Evolutionary conservation across 1,140 invertebrate species (phyloP).

Genomic region (Lordiphosa clarofinis): DNA sequence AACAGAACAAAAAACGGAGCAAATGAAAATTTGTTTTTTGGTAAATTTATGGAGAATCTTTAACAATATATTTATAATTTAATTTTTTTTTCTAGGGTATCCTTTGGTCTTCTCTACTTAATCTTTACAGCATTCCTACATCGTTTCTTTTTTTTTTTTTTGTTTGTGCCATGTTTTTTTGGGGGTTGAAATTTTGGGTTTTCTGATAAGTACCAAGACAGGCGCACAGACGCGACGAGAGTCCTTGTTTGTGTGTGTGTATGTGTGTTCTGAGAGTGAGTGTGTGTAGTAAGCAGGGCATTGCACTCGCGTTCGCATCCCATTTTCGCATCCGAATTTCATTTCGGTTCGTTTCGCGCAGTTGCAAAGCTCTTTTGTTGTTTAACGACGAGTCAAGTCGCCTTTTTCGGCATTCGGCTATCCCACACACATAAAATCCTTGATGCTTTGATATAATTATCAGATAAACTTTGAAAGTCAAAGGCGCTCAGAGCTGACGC

Average conservation of each 20-base stretch:
- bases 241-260: constrained; percentile 13
- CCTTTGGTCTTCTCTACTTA: background rate
- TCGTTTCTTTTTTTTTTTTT: constrained; percentile 7
- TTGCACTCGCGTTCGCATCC: constrained; percentile 64
- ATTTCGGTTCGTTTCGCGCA: constrained; percentile 29
- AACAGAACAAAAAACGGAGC: too few relatives aligned
- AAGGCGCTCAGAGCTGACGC: constrained; percentile 57
- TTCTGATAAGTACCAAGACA: constrained; percentile 60
- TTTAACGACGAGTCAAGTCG: background rate
- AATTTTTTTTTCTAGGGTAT: background rate
- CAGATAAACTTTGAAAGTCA: constrained; percentile 58
- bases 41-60: too few relatives aligned
- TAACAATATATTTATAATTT: background rate
- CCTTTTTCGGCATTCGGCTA: constrained; percentile 3
- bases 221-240: constrained; percentile 55
- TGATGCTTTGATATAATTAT: constrained; percentile 49
- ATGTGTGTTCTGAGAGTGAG: constrained; percentile 9
- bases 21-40: too few relatives aligned
- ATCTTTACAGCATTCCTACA: constrained; percentile 14
- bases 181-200: constrained; percentile 65
- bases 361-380: constrained; percentile 55
- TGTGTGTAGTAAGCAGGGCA: constrained; percentile 67
- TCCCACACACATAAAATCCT: too few relatives aligned
- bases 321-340: constrained; percentile 44
- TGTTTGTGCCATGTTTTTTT: constrained; percentile 42